A percentile compares a stretch with the other conserved stretches of the same genome.
These are phyloP conservation scores for Ormyrus nitidulus DNA, from an alignment of 2,888 invertebrate species.

Conservation along the genomic window DNA sequence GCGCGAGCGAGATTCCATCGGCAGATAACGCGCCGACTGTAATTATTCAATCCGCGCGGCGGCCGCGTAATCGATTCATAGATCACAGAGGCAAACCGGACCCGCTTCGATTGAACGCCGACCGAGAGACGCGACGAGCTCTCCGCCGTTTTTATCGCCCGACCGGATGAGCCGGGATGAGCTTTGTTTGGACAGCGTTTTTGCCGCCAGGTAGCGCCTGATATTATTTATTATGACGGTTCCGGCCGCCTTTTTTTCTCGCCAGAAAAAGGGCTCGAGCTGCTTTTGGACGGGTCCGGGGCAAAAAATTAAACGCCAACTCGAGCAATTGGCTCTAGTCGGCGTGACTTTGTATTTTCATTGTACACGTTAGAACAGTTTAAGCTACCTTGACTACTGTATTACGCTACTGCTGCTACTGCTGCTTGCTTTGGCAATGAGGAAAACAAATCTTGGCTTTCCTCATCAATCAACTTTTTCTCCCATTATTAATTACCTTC, in stretches of 20 bases:
- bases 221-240: constrained; percentile 27
- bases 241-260: not conserved
- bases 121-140: no score
- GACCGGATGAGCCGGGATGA: no score
- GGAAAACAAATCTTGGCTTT: no score
- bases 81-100: constrained; percentile 6
- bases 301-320: not conserved
- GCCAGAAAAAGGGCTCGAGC: not conserved
- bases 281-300: not conserved
- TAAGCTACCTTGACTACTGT: not conserved
- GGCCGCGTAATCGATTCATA: constrained; percentile 47
- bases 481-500: no score
- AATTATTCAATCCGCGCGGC: constrained; percentile 43
- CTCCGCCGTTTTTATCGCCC: not conserved
- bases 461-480: no score
- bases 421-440: no score
- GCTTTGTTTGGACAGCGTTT: constrained; percentile 23
- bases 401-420: not conserved
- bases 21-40: not conserved
- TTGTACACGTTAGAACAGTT: constrained; percentile 4
- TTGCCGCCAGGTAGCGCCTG: not conserved
- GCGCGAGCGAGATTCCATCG: not conserved
- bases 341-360: not conserved
- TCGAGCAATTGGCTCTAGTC: not conserved
- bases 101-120: constrained; percentile 4